Evolutionary conservation across 1,140 invertebrate genomes (phyloP), one percentile per base, ranked within the genome.

Genomic region (Leptinotarsa texana): DNA sequence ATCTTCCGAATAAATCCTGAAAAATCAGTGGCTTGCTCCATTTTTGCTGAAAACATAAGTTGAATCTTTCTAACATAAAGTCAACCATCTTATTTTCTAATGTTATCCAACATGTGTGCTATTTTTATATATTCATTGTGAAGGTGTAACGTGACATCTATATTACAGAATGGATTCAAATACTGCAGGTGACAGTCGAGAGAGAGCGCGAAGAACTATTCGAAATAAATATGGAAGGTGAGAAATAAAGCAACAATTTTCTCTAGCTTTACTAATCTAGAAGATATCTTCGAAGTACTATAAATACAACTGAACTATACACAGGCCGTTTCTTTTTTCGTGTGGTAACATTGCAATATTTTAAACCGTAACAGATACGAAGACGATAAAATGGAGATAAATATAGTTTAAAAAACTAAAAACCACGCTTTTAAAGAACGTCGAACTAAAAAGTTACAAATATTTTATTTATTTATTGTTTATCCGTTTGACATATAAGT

Each of bases 161-260:
- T 79, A 79, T 82, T 73, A 81, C 74, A 81, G 73, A 61, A 83
- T 83, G 83, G 83, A 84, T 71, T 69, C 72, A 77, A 80, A 77
- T 75, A 75, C 76, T 63, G 78, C 69, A 62, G 82, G 80, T 57
- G 73, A 73, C 69, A 69, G 27, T 17, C 78, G 78, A 70, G 83
- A 85, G 68, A 79, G 80, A 69, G 74, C 80, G 8, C 76, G 82
- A 77, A 77, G 84, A 51, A 82, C 83, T 15, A 74, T 84, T 21
- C 75, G 84, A 77, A 85, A 83, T 78, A 84, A 84, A 75, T 83
- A 80, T 75, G 83, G 77, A 82, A 85, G 84, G 84, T 84, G 77
- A 80, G 82, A 61, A 18, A 22, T 67, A 42, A 42, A 8, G 33
- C 33, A 42, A 42, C 33, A 42, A 42, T 42, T 42, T 42, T 42